Percentiles rank a stretch among this genome's conserved stretches.
Evolutionary conservation across 92 coral and sea anemone species (phyloP).

Genomic region (Epizoanthus stellaris): DNA sequence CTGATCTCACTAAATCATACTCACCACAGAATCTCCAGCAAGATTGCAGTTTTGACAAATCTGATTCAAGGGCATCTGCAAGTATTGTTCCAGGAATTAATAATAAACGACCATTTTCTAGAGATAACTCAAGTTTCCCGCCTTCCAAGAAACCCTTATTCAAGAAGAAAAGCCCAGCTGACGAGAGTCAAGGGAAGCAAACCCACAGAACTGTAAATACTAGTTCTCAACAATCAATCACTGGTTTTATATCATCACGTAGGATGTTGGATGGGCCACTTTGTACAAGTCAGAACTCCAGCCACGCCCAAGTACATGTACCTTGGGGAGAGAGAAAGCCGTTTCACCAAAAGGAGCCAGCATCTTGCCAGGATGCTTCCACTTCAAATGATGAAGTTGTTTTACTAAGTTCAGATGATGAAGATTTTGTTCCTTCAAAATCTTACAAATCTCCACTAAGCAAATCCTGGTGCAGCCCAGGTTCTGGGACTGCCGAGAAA

Average conservation of each 20-base stretch:
- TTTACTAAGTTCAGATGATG: neutral
- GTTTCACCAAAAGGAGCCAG: neutral
- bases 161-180: conserved; percentile 13
- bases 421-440: neutral
- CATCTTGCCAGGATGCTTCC: neutral
- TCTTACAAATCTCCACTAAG: neutral
- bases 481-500: neutral
- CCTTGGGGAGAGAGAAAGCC: neutral
- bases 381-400: neutral
- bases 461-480: neutral
- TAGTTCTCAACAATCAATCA: neutral
- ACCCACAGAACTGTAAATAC: neutral
- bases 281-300: neutral
- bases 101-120: neutral
- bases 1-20: too few species aligned
- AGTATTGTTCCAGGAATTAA: neutral
- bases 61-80: neutral
- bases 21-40: too few species aligned
- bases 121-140: neutral
- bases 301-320: neutral
- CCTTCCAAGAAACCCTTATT: conserved; percentile 17
- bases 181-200: neutral
- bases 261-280: neutral
- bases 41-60: too few species aligned
- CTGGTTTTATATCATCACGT: neutral